Conservation (phyloP, 1,140 invertebrate species). For the Lepidurus apus region DNA sequence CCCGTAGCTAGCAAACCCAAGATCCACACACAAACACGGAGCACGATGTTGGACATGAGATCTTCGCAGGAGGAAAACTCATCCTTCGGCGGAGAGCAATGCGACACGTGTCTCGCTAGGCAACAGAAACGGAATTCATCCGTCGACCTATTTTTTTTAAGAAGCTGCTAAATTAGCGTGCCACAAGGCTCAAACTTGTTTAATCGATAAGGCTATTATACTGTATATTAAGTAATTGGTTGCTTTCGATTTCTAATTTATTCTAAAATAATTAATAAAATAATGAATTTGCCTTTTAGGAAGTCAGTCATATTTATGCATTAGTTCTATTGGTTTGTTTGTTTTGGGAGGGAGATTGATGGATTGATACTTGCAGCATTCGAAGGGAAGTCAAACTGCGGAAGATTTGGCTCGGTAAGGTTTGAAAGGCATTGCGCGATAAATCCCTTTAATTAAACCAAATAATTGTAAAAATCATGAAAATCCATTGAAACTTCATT, state of each 20-base stretch:
- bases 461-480: background rate
- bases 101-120: constrained; percentile 44
- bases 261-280: too few species aligned
- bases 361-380: constrained; percentile 12
- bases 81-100: constrained; percentile 49
- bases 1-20: constrained; percentile 57
- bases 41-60: constrained; percentile 53
- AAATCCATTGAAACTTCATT: background rate
- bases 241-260: too few species aligned
- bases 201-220: too few species aligned
- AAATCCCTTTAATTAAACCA: background rate
- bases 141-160: constrained; percentile 41
- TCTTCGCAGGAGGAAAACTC: constrained; percentile 56
- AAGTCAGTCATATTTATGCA: too few species aligned
- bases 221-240: too few species aligned
- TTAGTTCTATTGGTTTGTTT: background rate
- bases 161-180: background rate
- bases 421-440: background rate
- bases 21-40: constrained; percentile 58
- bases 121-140: constrained; percentile 55
- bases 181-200: background rate
- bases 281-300: too few species aligned
- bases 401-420: background rate
- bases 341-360: background rate
- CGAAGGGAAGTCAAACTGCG: background rate